Evolutionary conservation across 1,140 invertebrate genomes (phyloP).

Genomic region (Muscidifurax raptorellus): DNA sequence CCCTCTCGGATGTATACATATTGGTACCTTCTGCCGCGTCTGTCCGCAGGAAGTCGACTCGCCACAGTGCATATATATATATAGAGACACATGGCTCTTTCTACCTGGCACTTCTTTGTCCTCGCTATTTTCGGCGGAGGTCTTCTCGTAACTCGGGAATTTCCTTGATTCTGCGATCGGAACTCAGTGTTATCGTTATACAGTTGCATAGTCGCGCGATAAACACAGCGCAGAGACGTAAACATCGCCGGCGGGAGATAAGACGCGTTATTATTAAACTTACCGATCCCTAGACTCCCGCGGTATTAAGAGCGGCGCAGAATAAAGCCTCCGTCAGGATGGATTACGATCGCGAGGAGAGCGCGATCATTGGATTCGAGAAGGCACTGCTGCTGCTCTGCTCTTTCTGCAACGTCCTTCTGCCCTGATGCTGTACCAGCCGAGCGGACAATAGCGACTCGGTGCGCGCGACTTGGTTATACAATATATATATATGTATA

Average conservation of each 20-base stretch:
- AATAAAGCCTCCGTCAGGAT: background rate
- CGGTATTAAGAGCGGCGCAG: background rate
- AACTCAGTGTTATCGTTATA: no score
- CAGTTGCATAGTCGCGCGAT: background rate
- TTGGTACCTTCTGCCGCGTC: background rate
- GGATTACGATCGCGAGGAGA: slow-evolving; percentile 29
- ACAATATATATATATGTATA: no score
- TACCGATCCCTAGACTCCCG: background rate
- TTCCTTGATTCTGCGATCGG: no score
- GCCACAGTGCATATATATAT: background rate
- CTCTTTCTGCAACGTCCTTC: background rate
- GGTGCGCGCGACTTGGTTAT: no score
- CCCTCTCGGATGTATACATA: background rate
- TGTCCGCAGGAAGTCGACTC: background rate
- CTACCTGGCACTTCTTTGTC: background rate
- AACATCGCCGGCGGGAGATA: no score
- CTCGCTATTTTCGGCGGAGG: background rate
- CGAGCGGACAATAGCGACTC: no score
- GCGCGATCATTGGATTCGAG: slow-evolving; percentile 13
- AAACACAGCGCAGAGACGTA: background rate
- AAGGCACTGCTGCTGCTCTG: background rate
- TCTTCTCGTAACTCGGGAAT: no score
- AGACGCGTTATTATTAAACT: background rate
- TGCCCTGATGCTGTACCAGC: no score
- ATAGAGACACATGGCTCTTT: background rate